phyloP scores from a whole-genome alignment of 2,888 invertebrate genomes.

The Melikaiella ostensackeni region DNA sequence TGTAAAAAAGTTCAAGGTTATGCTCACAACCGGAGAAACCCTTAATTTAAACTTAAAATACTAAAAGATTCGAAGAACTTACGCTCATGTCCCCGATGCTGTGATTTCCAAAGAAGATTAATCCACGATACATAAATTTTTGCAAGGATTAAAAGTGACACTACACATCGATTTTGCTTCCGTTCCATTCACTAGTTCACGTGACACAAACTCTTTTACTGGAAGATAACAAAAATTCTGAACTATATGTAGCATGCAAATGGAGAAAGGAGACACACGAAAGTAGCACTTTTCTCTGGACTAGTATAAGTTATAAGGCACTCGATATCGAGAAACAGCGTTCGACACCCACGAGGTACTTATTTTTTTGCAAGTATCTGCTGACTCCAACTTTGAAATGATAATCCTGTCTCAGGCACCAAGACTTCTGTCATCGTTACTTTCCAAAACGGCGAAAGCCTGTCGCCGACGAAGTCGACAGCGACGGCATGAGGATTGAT shows the following conservation, averaged over 20 bases:
- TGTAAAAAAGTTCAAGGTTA: background rate
- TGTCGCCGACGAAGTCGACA: slow-evolving; percentile 55
- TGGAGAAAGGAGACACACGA: slow-evolving; percentile 44
- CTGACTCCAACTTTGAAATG: background rate
- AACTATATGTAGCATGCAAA: slow-evolving; percentile 43
- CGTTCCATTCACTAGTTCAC: slow-evolving; percentile 42
- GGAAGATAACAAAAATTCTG: background rate
- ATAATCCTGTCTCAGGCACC: background rate
- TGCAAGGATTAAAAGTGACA: background rate
- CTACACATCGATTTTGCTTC: slow-evolving; percentile 26
- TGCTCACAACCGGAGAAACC: background rate
- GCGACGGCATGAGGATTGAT: slow-evolving; percentile 63
- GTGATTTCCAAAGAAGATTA: slow-evolving; percentile 60
- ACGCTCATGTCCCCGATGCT: slow-evolving; percentile 74
- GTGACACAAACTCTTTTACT: slow-evolving; percentile 35
- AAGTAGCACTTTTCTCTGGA: slow-evolving; percentile 26
- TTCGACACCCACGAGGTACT: background rate
- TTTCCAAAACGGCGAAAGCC: slow-evolving; percentile 23
- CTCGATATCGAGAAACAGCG: background rate
- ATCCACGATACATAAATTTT: slow-evolving; percentile 44
- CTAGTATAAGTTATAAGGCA: background rate
- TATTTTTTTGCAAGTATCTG: background rate
- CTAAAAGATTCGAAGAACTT: slow-evolving; percentile 56
- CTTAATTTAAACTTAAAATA: background rate
- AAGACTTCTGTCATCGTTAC: slow-evolving; percentile 3